Conservation (phyloP, 1,140 invertebrate species). For the Prorops nasuta region DNA sequence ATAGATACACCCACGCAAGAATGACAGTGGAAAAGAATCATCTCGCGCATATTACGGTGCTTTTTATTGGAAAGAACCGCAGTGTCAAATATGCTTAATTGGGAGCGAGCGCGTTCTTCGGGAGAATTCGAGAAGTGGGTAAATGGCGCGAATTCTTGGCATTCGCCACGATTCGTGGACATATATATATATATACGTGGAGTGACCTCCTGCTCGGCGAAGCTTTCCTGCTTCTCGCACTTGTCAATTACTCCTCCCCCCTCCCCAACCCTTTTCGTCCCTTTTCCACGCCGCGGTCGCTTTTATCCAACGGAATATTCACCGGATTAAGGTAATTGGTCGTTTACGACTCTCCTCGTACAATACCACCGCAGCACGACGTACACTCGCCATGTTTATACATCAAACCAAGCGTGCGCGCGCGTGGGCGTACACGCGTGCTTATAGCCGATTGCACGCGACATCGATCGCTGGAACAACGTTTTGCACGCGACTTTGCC, state of each 20-base stretch:
- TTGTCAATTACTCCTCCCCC: constrained; percentile 20
- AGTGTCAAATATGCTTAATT: neutral
- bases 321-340: constrained; percentile 55
- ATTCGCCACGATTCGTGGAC: constrained; percentile 28
- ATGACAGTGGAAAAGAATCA: too few species aligned
- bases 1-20: neutral
- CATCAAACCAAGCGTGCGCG: neutral
- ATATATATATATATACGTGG: constrained; percentile 9
- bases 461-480: neutral
- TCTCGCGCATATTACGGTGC: neutral
- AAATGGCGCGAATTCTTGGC: constrained; percentile 29
- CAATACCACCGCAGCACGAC: neutral
- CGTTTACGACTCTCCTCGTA: constrained; percentile 25
- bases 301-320: constrained; percentile 51
- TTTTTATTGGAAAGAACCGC: too few species aligned
- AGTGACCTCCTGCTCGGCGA: constrained; percentile 26
- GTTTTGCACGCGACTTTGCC: neutral
- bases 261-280: neutral
- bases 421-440: neutral
- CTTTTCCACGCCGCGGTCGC: constrained; percentile 12
- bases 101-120: neutral
- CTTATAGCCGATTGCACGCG: neutral
- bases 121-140: constrained; percentile 12
- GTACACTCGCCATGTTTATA: too few species aligned
- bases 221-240: constrained; percentile 19